These are phyloP conservation scores for Synaphobranchus kaupii DNA, from an alignment of 2,797 vertebrate genomes.

Conservation along the genomic window DNA sequence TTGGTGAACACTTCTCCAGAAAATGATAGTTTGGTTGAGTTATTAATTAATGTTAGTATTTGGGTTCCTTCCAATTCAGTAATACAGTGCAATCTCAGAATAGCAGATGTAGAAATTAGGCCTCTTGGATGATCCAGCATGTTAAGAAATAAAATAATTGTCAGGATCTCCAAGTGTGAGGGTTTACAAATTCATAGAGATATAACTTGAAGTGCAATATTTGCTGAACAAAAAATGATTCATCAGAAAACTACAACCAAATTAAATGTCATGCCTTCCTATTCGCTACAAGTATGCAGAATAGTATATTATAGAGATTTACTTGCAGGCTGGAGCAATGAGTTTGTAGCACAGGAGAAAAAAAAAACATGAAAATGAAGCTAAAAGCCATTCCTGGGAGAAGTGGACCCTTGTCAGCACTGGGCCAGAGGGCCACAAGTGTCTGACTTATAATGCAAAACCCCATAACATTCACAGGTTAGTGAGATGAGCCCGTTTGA, in stretches of 20 bases:
- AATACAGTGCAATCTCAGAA: not conserved
- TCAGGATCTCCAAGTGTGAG: no score
- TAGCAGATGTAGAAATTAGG: not conserved
- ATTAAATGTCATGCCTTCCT: not conserved
- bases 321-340: not conserved
- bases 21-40: not conserved
- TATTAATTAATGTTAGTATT: not conserved
- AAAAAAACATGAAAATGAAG: not conserved
- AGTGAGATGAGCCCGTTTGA: not conserved
- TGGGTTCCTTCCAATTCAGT: not conserved
- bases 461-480: not conserved
- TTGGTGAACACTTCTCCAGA: not conserved
- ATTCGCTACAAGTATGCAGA: not conserved
- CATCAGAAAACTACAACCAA: not conserved
- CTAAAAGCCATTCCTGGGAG: not conserved
- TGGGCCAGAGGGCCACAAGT: not conserved
- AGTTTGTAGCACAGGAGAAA: not conserved
- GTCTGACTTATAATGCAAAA: not conserved
- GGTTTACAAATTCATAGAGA: not conserved
- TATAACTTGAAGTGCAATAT: not conserved
- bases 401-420: not conserved
- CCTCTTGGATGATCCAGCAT: not conserved
- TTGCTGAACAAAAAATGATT: not conserved
- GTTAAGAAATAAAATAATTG: not conserved
- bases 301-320: not conserved